A percentile compares a stretch with the other conserved stretches of the same genome.
Conservation (phyloP, 1,140 invertebrate genomes). For the Cotesia chilonis region DNA sequence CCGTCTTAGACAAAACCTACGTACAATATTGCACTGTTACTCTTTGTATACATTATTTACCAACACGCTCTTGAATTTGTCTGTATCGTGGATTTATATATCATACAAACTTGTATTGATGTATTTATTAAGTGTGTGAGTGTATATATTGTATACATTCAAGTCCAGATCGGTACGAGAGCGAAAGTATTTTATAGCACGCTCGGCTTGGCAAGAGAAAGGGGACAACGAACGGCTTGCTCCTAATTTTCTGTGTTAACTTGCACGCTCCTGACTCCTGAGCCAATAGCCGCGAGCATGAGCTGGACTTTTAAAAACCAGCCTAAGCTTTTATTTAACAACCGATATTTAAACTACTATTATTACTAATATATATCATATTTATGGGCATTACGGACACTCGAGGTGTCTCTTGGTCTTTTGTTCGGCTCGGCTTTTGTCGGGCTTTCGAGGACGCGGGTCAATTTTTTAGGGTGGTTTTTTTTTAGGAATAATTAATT, state of each 20-base stretch:
- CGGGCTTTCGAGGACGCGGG: too few relatives aligned
- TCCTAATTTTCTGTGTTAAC: slow-evolving; percentile 66
- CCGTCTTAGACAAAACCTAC: background rate
- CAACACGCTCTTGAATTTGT: too few relatives aligned
- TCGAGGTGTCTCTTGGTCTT: background rate
- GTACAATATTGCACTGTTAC: background rate
- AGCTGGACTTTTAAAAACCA: too few relatives aligned
- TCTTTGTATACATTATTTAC: too few relatives aligned
- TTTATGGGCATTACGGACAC: too few relatives aligned
- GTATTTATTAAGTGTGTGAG: slow-evolving; percentile 16
- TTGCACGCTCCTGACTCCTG: slow-evolving; percentile 50
- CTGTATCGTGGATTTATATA: background rate
- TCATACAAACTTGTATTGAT: background rate
- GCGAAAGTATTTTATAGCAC: slow-evolving; percentile 66
- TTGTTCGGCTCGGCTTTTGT: too few relatives aligned
- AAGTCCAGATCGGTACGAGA: slow-evolving; percentile 47
- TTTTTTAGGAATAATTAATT: too few relatives aligned
- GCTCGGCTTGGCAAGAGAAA: slow-evolving; percentile 67
- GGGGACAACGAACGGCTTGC: slow-evolving; percentile 63
- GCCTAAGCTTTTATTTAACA: background rate
- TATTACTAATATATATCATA: too few relatives aligned
- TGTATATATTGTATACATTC: background rate
- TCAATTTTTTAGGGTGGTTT: too few relatives aligned
- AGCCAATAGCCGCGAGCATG: background rate
- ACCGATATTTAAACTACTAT: background rate